These are phyloP conservation scores for Equus przewalskii DNA, from an alignment of 2,113 vertebrate species.

Conservation along the genomic window DNA sequence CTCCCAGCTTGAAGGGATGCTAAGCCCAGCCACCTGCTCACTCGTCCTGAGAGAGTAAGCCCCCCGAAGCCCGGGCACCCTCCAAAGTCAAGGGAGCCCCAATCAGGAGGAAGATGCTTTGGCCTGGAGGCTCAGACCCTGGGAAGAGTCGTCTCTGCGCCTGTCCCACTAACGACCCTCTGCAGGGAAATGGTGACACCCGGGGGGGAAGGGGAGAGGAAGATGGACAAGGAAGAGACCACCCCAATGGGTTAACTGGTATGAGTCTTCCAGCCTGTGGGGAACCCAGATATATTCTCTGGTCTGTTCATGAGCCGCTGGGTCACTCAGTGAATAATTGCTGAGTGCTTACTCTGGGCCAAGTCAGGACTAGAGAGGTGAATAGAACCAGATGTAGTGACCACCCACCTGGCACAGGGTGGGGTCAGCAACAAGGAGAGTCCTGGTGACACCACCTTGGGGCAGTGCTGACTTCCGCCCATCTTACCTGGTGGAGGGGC, in stretches of 20 bases:
- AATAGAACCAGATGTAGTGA: neutral
- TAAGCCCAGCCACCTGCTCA: rapidly evolving
- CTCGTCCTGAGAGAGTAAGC: neutral
- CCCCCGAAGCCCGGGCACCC: neutral
- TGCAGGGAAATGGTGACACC: neutral
- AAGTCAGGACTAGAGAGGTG: too few relatives aligned
- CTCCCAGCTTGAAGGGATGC: neutral
- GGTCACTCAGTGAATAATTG: neutral
- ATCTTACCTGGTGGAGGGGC: neutral
- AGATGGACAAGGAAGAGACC: neutral
- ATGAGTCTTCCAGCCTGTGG: neutral
- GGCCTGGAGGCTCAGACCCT: neutral
- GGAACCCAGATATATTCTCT: neutral
- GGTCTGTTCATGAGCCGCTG: too few relatives aligned
- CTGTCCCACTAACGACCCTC: neutral
- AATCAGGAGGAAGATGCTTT: neutral
- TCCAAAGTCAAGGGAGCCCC: neutral
- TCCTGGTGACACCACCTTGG: neutral
- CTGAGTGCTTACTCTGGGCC: neutral
- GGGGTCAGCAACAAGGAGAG: neutral
- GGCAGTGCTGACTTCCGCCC: neutral
- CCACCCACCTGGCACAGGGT: neutral
- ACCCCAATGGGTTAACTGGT: too few relatives aligned
- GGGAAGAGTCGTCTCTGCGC: neutral
- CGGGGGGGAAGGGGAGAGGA: neutral